Evolutionary conservation across 1,140 invertebrate species (phyloP), one percentile per base, ranked within the genome.

Genomic region (Palaemon carinicauda): DNA sequence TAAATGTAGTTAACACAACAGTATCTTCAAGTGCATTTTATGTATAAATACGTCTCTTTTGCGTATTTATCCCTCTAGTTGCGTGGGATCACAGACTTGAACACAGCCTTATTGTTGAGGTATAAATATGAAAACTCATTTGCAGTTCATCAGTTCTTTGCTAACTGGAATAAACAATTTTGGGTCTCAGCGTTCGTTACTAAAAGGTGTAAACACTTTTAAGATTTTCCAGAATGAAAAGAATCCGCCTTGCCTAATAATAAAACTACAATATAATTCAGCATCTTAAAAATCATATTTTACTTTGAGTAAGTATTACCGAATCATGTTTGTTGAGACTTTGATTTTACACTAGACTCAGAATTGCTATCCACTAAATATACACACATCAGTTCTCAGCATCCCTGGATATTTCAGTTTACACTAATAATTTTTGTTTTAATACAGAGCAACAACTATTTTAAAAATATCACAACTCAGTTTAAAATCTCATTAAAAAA

Each of bases 91-190:
- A 89, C 89, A 89, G 89, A 89, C 87, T 88, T 88, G 71, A 89
- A 89, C 89, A 89, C 89, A 89, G 89, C 89, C 89, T 89, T 89
- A 88, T 85, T 88, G 89, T 89, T 88, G 89, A 89, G 87, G 89
- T 89, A 86, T 85, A 86, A 88, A 80, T 82, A 89, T 86, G 86
- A 80, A 83, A 84, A 87, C 81, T 84, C 88, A 87, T 73, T 87
- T 82, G 51, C 65, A 81, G 80, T 81, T 27, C 29, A 80, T 87
- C 85, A 84, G 75, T 78, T 51, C 60, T 31, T 77, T 82, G 29
- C 71, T 75, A 33, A 69, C 33, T 80, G 52, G 27, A 87, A 82
- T 60, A 89, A 89, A 24, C 82, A 86, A 65, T 77, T 86, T 54
- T 80, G 79, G 65, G 82, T 33, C 17, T 31, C 73, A 53, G 53